Percentiles rank a stretch among this genome's conserved stretches.
phyloP scores from a whole-genome alignment of 2,113 vertebrate genomes.

The Trochalopteron elliotii region DNA sequence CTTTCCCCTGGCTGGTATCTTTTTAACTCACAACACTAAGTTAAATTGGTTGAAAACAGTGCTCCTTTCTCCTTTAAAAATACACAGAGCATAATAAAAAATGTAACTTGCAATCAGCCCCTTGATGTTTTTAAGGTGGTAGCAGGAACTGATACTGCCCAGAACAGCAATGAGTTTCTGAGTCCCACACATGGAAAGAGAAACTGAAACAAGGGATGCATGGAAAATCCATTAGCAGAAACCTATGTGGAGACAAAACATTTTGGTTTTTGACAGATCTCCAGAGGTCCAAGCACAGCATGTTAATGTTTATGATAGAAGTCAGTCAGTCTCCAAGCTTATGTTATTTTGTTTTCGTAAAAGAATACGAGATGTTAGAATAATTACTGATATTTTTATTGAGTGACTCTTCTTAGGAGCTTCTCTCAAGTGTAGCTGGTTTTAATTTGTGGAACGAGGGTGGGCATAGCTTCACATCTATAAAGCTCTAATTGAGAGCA shows the following conservation, averaged over 20 bases:
- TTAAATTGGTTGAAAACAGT: background rate
- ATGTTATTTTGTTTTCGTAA: conserved; percentile 52
- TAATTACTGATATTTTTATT: conserved; percentile 46
- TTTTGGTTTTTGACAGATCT: conserved; percentile 26
- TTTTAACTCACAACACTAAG: background rate
- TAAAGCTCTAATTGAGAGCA: conserved; percentile 5
- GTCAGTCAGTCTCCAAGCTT: conserved; percentile 30
- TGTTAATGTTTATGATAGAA: conserved; percentile 49
- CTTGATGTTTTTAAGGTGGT: conserved; percentile 21
- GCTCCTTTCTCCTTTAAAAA: conserved; percentile 18
- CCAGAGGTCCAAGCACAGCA: conserved; percentile 32
- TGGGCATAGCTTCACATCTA: conserved; percentile 12
- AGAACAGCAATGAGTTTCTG: conserved; percentile 40
- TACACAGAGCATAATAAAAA: background rate
- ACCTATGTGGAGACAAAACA: conserved; percentile 36
- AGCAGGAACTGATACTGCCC: conserved; percentile 47
- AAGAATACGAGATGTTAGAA: conserved; percentile 50
- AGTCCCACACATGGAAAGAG: background rate
- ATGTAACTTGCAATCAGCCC: background rate
- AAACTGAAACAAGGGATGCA: conserved; percentile 31
- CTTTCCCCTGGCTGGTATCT: background rate
- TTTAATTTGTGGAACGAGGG: conserved; percentile 46
- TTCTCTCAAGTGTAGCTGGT: conserved; percentile 25
- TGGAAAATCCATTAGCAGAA: conserved; percentile 60
- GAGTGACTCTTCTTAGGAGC: conserved; percentile 4